Evolutionary conservation across 2,113 vertebrate species (phyloP), one percentile per base, ranked within the genome.

Genomic region (Brachirus orientalis): DNA sequence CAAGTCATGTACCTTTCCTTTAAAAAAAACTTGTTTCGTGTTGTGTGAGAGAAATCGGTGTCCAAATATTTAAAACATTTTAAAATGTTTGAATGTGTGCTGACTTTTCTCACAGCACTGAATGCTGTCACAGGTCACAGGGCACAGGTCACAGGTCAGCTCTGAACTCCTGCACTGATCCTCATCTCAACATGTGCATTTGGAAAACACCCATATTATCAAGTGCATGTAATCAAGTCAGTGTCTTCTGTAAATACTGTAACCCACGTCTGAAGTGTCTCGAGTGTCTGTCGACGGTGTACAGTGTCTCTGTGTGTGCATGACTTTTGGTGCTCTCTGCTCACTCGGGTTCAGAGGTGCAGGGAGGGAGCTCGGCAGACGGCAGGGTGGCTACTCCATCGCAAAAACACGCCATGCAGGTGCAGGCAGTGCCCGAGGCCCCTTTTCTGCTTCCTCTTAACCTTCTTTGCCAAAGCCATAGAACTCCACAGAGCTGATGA

Each of bases 391-490:
- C 52, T 37, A 67, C 80, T 69, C 46, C 65, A 52, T 63, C 61
- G 71, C 69, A n/a, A 67, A 76, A 8, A 43, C 40, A 43, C 12
- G 28, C 28, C 28, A 28, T 3, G 28, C 40, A 43, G 40, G 14
- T 12, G 51, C 71, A 77, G 68, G 36, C n/a, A 3, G 41, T 11
- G 38, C 33, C 9, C 38, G 51, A 63, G 44, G 43, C 55, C 65
- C 58, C 57, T 57, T 58, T 53, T 57, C 72, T 68, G 69, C 65
- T 70, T 71, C 73, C 83, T 80, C 84, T 72, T 41, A 36, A 46
- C 77, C 80, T 68, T 79, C 68, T 54, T 33, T 33, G 82, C 79
- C 85, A 87, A 92, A 93, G 92, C 92, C 92, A 93, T 92, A 91
- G 40, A 88, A 70, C 69, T 83, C 76, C 28, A 71, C 72, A 82